Conservation (phyloP, 1,140 invertebrate genomes). For the Hyposmocoma kahamanoa region DNA sequence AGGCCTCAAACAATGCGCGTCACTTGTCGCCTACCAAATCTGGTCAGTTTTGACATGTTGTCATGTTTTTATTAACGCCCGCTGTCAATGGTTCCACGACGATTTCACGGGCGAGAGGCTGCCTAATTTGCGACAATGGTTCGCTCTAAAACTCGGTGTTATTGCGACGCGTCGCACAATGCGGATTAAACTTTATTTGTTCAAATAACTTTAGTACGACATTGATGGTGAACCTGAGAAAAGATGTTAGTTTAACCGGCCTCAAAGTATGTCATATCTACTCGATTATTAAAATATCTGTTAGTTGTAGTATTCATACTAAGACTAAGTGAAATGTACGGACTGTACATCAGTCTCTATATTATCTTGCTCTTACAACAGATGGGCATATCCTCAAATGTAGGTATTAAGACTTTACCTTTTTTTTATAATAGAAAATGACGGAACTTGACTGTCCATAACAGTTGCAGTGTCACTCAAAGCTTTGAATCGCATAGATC, state of each 20-base stretch:
- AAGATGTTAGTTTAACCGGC: slow-evolving; percentile 11
- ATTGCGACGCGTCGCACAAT: slow-evolving; percentile 54
- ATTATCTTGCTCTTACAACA: too few species aligned
- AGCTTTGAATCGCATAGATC: too few species aligned
- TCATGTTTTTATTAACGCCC: slow-evolving; percentile 68
- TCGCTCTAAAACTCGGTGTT: slow-evolving; percentile 52
- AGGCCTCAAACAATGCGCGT: slow-evolving; percentile 46
- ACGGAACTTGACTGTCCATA: too few species aligned
- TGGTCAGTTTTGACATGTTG: slow-evolving; percentile 70
- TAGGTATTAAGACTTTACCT: too few species aligned
- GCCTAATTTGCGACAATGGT: slow-evolving; percentile 64
- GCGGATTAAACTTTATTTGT: slow-evolving; percentile 62
- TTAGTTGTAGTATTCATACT: neutral
- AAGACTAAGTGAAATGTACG: neutral
- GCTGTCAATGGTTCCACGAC: slow-evolving; percentile 47
- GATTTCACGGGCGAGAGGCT: slow-evolving; percentile 50
- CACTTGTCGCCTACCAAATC: slow-evolving; percentile 66
- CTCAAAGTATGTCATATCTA: neutral
- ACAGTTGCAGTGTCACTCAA: too few species aligned
- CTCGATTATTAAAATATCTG: neutral
- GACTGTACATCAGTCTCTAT: neutral
- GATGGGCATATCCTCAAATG: too few species aligned
- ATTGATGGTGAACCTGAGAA: slow-evolving; percentile 18
- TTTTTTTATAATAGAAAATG: too few species aligned
- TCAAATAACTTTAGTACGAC: slow-evolving; percentile 47